A percentile compares a stretch with the other conserved stretches of the same genome.
These are phyloP conservation scores for Phocoena sinus DNA, from an alignment of 2,113 vertebrate species.

Conservation along the genomic window DNA sequence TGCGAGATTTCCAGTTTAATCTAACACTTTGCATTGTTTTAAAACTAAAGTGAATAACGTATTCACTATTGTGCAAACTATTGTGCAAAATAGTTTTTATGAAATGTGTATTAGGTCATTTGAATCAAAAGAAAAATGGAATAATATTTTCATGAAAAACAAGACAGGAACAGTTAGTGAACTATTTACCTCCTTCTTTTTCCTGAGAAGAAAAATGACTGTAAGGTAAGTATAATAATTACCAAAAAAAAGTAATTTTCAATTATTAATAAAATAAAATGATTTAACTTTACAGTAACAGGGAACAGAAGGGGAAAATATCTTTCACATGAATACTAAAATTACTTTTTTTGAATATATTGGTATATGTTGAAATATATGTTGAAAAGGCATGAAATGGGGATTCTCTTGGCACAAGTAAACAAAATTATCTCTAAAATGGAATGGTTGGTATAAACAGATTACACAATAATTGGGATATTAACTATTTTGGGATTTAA, in stretches of 20 bases:
- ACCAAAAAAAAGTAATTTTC: neutral
- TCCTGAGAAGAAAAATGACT: neutral
- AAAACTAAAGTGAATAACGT: neutral
- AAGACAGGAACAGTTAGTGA: neutral
- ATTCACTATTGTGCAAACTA: neutral
- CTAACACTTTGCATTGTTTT: neutral
- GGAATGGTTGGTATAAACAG: conserved; percentile 28
- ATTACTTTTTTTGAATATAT: neutral
- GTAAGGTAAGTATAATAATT: neutral
- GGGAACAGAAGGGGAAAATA: neutral
- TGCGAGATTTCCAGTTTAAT: neutral
- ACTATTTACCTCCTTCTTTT: neutral
- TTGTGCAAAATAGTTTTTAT: neutral
- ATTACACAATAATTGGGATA: neutral
- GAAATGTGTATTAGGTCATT: neutral
- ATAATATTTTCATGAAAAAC: conserved; percentile 22
- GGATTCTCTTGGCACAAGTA: neutral
- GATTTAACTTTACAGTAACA: neutral
- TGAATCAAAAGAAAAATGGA: neutral
- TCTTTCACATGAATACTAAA: conserved; percentile 5
- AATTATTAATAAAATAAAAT: conserved; percentile 27
- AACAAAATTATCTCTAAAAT: conserved; percentile 42
- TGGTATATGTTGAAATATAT: neutral
- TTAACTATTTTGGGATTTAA: neutral
- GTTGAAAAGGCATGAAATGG: neutral